Evolutionary conservation across 2,113 vertebrate genomes (phyloP).

Genomic region (Synodontis membranacea): DNA sequence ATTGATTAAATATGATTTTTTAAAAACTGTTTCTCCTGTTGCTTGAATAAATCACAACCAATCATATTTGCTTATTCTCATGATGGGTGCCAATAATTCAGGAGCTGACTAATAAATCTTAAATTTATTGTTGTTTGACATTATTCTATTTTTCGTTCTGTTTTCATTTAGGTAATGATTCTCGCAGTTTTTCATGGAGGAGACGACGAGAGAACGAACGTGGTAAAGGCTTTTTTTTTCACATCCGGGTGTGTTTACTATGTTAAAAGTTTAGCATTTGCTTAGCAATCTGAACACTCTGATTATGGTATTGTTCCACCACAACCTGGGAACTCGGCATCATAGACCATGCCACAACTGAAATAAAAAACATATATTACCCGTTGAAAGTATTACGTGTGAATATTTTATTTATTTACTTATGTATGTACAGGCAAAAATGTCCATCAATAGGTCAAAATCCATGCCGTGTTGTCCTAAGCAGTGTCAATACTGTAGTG

Average conservation of each 20-base stretch:
- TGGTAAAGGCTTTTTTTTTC: conserved; percentile 59
- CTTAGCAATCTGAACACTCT: not conserved
- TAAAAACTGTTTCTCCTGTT: not conserved
- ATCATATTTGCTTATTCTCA: not conserved
- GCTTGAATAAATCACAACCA: not conserved
- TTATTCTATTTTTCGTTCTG: conserved; percentile 20
- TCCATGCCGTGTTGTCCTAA: not conserved
- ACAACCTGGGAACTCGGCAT: not conserved
- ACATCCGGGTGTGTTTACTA: not conserved
- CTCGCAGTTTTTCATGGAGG: conserved; percentile 74
- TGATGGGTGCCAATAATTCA: not conserved
- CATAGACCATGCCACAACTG: not conserved
- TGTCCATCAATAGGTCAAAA: not conserved
- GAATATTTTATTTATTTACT: not conserved
- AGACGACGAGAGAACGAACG: conserved; percentile 70
- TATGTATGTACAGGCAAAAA: not conserved
- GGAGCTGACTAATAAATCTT: not conserved
- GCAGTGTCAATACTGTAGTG: not conserved
- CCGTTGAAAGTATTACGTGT: not conserved
- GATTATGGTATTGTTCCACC: not conserved
- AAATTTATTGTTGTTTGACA: too few relatives aligned
- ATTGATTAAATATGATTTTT: not conserved
- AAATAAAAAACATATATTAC: not conserved
- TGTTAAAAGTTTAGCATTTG: not conserved
- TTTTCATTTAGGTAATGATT: conserved; percentile 67